These are phyloP conservation scores for Heliconius eleuchia DNA, from an alignment of 1,140 invertebrate species.

Conservation along the genomic window DNA sequence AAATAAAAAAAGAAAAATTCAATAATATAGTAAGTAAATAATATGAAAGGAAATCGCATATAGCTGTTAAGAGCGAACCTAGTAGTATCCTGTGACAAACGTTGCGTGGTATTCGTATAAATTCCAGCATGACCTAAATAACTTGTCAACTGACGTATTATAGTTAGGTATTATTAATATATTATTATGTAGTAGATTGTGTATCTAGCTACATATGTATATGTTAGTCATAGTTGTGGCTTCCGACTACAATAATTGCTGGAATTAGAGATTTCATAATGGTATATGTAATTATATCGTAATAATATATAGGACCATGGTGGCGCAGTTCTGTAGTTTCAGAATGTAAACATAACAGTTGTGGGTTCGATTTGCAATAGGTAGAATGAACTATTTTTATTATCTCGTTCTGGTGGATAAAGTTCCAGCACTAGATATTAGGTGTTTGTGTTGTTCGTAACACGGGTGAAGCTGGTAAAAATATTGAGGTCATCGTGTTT, in stretches of 20 bases:
- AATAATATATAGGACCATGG: neutral
- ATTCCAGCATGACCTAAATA: conserved; percentile 1
- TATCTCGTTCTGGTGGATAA: too few species aligned
- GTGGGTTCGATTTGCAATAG: too few species aligned
- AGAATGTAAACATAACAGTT: too few species aligned
- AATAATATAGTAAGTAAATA: neutral
- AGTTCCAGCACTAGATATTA: too few species aligned
- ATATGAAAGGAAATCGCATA: neutral
- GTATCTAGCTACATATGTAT: neutral
- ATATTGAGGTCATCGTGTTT: too few species aligned
- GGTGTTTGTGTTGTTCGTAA: too few species aligned
- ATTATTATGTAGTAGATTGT: too few species aligned
- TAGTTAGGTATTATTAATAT: too few species aligned
- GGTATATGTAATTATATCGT: neutral
- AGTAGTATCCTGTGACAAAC: neutral
- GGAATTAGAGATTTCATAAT: neutral
- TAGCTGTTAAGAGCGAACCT: neutral
- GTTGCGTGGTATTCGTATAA: neutral
- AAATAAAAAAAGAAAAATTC: neutral
- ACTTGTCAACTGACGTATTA: neutral
- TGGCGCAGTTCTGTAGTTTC: too few species aligned
- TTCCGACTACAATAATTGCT: neutral
- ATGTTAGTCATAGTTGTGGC: conserved; percentile 2
- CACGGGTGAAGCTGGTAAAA: too few species aligned
- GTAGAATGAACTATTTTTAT: too few species aligned